These are phyloP conservation scores for Mus minutoides DNA, from an alignment of 2,797 vertebrate genomes.

Conservation along the genomic window DNA sequence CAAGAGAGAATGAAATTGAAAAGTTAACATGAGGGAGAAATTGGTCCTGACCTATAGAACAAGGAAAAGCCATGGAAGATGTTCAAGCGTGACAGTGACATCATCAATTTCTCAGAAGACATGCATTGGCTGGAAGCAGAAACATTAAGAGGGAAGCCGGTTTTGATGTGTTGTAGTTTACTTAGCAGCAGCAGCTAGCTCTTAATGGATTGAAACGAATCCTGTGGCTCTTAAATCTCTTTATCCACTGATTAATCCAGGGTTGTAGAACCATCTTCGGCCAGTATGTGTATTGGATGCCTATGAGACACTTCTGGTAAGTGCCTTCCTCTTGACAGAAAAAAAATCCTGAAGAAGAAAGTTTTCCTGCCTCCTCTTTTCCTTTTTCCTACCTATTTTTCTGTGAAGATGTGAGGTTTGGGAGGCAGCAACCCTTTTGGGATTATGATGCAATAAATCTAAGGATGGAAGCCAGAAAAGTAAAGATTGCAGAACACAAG, in stretches of 20 bases:
- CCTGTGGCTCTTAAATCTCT: neutral
- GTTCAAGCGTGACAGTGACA: neutral
- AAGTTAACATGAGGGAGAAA: neutral
- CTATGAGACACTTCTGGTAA: neutral
- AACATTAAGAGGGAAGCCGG: neutral
- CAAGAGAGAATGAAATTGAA: neutral
- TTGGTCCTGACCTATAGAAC: neutral
- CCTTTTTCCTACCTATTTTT: neutral
- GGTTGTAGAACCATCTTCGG: neutral
- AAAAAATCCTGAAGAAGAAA: slow-evolving; percentile 39
- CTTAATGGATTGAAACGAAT: neutral
- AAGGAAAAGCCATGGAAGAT: neutral
- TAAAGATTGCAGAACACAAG: slow-evolving; percentile 3
- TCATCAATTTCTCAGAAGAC: slow-evolving; percentile 10
- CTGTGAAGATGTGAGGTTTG: neutral
- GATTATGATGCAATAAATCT: neutral
- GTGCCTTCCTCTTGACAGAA: neutral
- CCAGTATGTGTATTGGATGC: neutral
- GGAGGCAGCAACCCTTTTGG: neutral
- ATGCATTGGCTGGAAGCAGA: neutral
- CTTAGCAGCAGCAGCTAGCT: neutral
- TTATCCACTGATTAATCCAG: neutral
- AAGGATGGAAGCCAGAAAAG: neutral
- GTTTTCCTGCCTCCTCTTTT: neutral
- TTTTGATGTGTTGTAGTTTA: neutral